Evolutionary conservation across 2,113 vertebrate species (phyloP).

Genomic region (Tricholaema leucomelas): DNA sequence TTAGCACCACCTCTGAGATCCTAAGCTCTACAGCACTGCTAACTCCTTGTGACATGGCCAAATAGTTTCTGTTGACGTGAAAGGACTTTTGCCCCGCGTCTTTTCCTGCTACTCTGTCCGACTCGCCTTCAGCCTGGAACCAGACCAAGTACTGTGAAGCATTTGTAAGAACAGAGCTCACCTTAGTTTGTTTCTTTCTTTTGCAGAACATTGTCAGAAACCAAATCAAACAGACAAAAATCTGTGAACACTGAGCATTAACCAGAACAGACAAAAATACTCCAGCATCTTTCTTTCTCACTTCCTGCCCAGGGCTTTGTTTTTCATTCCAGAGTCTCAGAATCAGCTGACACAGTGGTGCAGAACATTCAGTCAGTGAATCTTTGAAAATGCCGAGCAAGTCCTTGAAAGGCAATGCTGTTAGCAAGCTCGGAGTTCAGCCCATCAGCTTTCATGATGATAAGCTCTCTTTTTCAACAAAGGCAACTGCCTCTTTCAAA

Average conservation of each 20-base stretch:
- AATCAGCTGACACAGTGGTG: slow-evolving; percentile 2
- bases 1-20: neutral
- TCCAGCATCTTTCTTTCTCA: neutral
- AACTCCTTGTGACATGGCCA: neutral
- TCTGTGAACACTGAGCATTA: slow-evolving; percentile 36
- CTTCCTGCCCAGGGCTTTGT: neutral
- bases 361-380: neutral
- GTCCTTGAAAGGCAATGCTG: neutral
- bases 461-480: neutral
- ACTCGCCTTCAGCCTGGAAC: slow-evolving; percentile 10
- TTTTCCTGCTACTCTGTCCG: slow-evolving; percentile 3
- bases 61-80: neutral
- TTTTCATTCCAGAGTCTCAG: neutral
- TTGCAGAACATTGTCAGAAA: slow-evolving; percentile 25
- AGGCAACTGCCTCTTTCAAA: neutral
- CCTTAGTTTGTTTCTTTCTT: slow-evolving; percentile 33
- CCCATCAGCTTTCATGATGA: neutral
- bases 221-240: slow-evolving; percentile 15
- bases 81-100: slow-evolving; percentile 12
- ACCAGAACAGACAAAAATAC: slow-evolving; percentile 35
- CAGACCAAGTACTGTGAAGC: slow-evolving; percentile 8
- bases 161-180: neutral
- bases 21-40: neutral
- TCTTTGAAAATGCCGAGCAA: neutral
- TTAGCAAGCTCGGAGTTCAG: neutral